Base-by-base conservation (phyloP, 1,140 invertebrate species). In the Sycophila sp. region DNA sequence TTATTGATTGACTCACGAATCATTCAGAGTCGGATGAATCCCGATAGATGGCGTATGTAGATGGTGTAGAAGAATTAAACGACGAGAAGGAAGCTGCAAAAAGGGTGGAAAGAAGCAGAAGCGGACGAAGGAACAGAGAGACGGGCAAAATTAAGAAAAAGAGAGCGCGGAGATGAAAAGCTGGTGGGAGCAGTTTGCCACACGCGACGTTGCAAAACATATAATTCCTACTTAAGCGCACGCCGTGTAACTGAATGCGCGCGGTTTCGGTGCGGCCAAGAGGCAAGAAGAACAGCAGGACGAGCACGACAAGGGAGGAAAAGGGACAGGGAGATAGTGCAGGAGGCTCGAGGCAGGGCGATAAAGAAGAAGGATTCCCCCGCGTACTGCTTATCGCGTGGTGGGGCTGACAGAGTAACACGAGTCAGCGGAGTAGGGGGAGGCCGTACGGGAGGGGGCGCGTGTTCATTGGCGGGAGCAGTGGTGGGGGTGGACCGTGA, bases 191-290 rank as follows among this genome's bases (percentile, higher is more conserved):
- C 69, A 71, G 47, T 74, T 72, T 65, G 60, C 69, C 66, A 73
- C 76, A 75, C 71, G 72, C 72, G 72, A 77, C 72, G 60, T 69
- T 71, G 70, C 65, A 73, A 73, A 75, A 75, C 64, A 67, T 73
- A 73, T 74, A 75, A 74, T 74, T 74, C 68, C 59, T 73, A 66
- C 63, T 77, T 75, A 73, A 75, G 71, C 58, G 28, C 22, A 51
- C 36, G 42, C 40, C 11, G 47, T 47, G 51, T 56, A 64, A 64
- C 51, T 32, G 28, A 56, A 71, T 42, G 60, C 47, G 40, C 26
- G 22, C 34, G 40, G 55, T 60, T 47, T 53, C 32, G 22, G 40
- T 30, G 42, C 7, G 26, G 28, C 32, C 19, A 36, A 28, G 30
- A 69, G 49, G 47, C 40, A 60, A 68, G n/a, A 22, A 49, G 15